Base-by-base conservation (phyloP, 1,140 invertebrate genomes). In the Alviniconcha marisindica region DNA sequence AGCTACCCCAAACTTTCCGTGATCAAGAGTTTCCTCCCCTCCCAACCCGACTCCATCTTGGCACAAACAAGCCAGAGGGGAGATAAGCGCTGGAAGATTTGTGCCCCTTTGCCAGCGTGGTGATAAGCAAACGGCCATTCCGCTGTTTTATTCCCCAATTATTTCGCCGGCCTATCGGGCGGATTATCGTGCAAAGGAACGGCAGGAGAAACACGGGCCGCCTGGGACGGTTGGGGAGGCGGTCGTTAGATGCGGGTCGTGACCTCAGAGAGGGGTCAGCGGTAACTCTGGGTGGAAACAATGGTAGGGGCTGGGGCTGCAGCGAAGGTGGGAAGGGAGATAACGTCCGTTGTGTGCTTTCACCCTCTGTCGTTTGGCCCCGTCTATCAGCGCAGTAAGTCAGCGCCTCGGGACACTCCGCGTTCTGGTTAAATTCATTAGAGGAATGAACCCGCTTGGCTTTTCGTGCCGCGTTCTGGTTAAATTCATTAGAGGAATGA, bases 111-210 rank as follows among this genome's bases (percentile, higher is more conserved):
- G 77, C 77, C 77, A 60, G n/a, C 28, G 33, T n/a, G 51, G 44
- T 54, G 77, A 78, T 78, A 78, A 63, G 36, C 14, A 42, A n/a
- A 21, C 31, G 36, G 51, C 54, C 54, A 63, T 78, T 78, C 77
- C 77, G 48, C 77, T 78, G 77, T 56, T 78, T 78, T 78, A 78
- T 78, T 60, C 54, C 51, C 77, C 77, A 78, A 78, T 78, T 78
- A 78, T 78, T 78, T 78, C 36, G 51, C 77, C 28, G 24, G 10
- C 77, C 33, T 60, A 60, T 78, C 51, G 10, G 40, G 31, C 31
- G 77, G 77, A 78, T 78, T 78, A 78, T 54, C 77, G 76, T 48
- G 44, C 76, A 51, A 48, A 77, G 14, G 44, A 51, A 44, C 44
- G 3, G 71, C 42, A 33, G 24, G 71, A 74, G 24, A 18, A 66